A percentile compares a stretch with the other conserved stretches of the same genome.
These are phyloP conservation scores for Festucalex cinctus DNA, from an alignment of 2,113 vertebrate species.

Conservation along the genomic window DNA sequence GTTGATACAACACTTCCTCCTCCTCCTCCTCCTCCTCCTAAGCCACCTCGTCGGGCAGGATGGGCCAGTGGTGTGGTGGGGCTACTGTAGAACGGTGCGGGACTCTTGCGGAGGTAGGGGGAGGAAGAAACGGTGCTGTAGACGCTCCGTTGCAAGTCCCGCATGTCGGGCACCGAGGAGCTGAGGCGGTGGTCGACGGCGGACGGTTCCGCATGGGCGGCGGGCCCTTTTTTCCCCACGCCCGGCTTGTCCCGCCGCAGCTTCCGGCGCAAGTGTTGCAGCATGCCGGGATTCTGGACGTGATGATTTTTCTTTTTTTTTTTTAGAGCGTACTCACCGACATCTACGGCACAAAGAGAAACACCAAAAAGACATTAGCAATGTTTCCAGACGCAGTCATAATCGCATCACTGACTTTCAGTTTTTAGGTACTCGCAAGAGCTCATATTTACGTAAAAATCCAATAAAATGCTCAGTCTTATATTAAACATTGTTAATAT, in stretches of 20 bases:
- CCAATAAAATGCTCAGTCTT: too few relatives aligned
- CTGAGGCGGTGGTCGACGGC: slow-evolving; percentile 51
- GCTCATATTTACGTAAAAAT: too few relatives aligned
- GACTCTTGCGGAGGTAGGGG: background rate
- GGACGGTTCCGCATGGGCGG: background rate
- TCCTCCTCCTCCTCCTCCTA: background rate
- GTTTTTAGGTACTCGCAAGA: too few relatives aligned
- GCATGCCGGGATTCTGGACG: slow-evolving; percentile 57
- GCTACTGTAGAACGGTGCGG: slow-evolving; percentile 26
- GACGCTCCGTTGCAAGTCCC: slow-evolving; percentile 22
- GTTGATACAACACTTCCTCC: background rate
- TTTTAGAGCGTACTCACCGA: slow-evolving; percentile 17
- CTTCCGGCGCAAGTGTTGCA: slow-evolving; percentile 58
- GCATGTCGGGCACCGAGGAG: slow-evolving; percentile 53
- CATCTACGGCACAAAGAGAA: slow-evolving; percentile 17
- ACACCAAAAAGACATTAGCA: background rate
- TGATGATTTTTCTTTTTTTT: slow-evolving; percentile 34
- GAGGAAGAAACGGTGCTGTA: background rate
- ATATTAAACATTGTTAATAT: background rate
- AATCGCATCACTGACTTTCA: background rate
- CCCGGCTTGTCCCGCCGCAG: slow-evolving; percentile 31
- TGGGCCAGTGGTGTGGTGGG: slow-evolving; percentile 19
- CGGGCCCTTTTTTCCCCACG: slow-evolving; percentile 11
- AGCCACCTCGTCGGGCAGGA: background rate
- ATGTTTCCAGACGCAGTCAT: background rate